These are phyloP conservation scores for Aldabrachelys gigantea DNA, from an alignment of 2,113 vertebrate species.

Conservation along the genomic window DNA sequence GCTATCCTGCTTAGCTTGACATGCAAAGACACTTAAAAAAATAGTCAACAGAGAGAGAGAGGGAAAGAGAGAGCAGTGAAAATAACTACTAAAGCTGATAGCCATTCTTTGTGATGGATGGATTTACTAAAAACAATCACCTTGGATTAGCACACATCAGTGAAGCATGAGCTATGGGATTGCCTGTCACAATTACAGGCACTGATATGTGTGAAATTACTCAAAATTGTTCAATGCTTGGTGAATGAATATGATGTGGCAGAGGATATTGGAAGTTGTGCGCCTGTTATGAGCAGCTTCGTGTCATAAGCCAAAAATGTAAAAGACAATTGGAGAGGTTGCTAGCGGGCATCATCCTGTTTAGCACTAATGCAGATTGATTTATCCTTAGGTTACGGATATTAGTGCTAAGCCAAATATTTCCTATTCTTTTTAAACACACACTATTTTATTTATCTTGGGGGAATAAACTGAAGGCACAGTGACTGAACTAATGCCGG, in stretches of 20 bases:
- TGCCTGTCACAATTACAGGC: conserved; percentile 69
- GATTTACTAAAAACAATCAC: conserved; percentile 66
- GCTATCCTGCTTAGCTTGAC: neutral
- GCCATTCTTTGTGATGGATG: conserved; percentile 14
- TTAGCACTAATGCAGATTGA: conserved; percentile 17
- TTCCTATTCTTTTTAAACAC: neutral
- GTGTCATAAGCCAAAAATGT: conserved; percentile 27
- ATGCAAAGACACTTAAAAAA: conserved; percentile 38
- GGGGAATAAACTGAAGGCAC: neutral
- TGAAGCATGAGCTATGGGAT: conserved; percentile 67
- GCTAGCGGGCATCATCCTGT: conserved; percentile 23
- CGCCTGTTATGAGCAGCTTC: conserved; percentile 38
- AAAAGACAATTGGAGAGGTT: conserved; percentile 22
- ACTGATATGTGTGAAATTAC: conserved; percentile 70
- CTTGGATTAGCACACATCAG: conserved; percentile 58
- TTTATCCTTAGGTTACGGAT: conserved; percentile 39
- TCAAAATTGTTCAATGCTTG: conserved; percentile 62
- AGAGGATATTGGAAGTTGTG: conserved; percentile 47
- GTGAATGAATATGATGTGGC: conserved; percentile 65
- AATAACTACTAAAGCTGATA: conserved; percentile 38
- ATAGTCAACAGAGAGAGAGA: conserved; percentile 34
- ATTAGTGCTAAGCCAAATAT: conserved; percentile 21
- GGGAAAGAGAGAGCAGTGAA: neutral
- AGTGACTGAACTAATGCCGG: neutral
- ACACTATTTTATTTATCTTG: neutral